Base-by-base conservation (phyloP, 2,888 invertebrate genomes). In the Agrotis segetum region DNA sequence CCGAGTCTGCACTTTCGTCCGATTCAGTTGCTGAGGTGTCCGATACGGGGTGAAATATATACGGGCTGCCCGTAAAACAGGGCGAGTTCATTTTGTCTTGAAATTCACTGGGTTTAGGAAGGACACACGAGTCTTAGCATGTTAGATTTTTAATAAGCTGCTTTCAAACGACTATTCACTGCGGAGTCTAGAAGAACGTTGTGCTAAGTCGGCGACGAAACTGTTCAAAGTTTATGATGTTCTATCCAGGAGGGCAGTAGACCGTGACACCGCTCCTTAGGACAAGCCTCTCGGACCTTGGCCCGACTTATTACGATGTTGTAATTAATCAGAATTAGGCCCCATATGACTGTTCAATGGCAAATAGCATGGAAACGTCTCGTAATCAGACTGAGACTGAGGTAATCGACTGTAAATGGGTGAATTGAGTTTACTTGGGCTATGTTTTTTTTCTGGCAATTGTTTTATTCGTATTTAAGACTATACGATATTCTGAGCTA, bases 21-120 rank as follows among this genome's bases (percentile, higher is more conserved):
- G 96, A 92, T 86, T 96, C 96, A 11, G 96, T 96, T 6, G 93
- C 94, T 21, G 96, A 96, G 16, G 93, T 92, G 66, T 96, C 96
- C 6, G 96, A 96, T 62, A 92, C 92, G 2, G 95, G 95, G 79
- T 95, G 92, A 87, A 96, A 96, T 82, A 95, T 94, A 73, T 96
- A 95, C 52, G 96, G 96, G 76, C 92, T 92, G 63, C 85, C 89
- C 53, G 92, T 83, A 71, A 95, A 95, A 82, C 96, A 96, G 4
- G 95, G 94, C 0, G 96, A 94, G 85, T 93, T 95, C 96, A 96
- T 96, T 72, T 78, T 88, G 62, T 66, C 7, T 46, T 49, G 19
- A 29, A 67, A 58, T 70, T 75, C 63, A 80, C 81, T 80, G 60
- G 13, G 19, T 49, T 52, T 53, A 56, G 50, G 50, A 58, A 49